These are phyloP conservation scores for Oegoconia quadripuncta DNA, from an alignment of 2,888 invertebrate genomes.

Conservation along the genomic window DNA sequence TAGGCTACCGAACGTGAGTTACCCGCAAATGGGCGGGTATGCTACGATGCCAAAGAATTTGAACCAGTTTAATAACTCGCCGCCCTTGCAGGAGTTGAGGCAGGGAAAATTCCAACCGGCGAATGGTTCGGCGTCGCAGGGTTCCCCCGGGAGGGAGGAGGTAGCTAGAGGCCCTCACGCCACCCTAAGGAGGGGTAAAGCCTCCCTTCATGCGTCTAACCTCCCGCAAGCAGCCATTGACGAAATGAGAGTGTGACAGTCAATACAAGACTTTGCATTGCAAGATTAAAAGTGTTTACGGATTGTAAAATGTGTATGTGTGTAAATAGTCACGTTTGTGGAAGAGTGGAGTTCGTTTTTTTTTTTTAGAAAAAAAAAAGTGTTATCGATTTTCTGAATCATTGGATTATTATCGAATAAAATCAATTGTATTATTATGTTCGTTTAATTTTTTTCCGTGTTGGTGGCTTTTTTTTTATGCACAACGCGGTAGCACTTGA, in stretches of 20 bases:
- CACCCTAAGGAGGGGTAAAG: constrained; percentile 61
- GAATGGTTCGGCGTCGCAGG: constrained; percentile 77
- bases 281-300: constrained; percentile 44
- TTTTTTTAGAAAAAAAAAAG: constrained; percentile 47
- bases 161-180: constrained; percentile 58
- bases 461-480: no score
- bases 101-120: constrained; percentile 79
- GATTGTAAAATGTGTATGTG: constrained; percentile 38
- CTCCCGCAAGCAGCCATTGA: constrained; percentile 91
- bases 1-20: constrained; percentile 63
- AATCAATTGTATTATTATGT: constrained; percentile 48
- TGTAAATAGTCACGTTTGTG: constrained; percentile 56
- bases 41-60: constrained; percentile 82
- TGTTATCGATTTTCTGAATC: constrained; percentile 60
- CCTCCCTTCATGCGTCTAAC: constrained; percentile 75
- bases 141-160: constrained; percentile 50
- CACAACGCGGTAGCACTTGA: no score
- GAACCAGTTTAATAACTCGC: constrained; percentile 73
- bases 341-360: constrained; percentile 36
- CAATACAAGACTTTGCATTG: constrained; percentile 52
- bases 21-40: constrained; percentile 66
- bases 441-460: constrained; percentile 28
- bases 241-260: constrained; percentile 93
- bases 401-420: constrained; percentile 63
- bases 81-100: constrained; percentile 74